Evolutionary conservation across 2,888 invertebrate species (phyloP), one percentile per base, ranked within the genome.

Genomic region (Nymphalis urticae): DNA sequence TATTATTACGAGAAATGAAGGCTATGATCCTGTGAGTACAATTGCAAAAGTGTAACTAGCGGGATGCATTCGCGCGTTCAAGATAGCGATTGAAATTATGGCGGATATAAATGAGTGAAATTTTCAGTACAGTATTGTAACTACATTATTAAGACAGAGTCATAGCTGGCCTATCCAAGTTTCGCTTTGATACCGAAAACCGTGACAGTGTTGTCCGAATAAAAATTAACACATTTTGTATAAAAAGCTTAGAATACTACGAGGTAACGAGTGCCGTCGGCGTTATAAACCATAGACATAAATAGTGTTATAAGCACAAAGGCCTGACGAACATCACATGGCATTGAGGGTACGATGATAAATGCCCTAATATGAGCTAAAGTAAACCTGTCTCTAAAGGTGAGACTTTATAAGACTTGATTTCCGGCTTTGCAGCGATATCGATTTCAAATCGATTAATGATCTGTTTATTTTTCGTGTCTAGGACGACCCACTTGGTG

Each of bases 361-460:
- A 53, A 42, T 47, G 47, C 51, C 66, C 51, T 42, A 16, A 24
- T 16, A 50, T 42, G 51, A 60, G 47, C 47, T 66, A 32, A 47
- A 42, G 42, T 19, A 21, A 17, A 27, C 54, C 17, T 6, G 54
- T n/a, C 32, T 17, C 27, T 32, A 27, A 13, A 13, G 13, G 13
- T 17, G 58, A 58, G 64, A 59, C 50, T 21, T 21, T 36, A 56
- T 62, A 66, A 62, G 62, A 66, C 62, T 66, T 58, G 58, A 42
- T 58, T n/a, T 27, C 24, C 47, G 42, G 62, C 53, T 63, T 53
- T 54, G 66, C 60, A 51, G 48, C 36, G n/a, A 42, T 47, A 62
- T 71, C 64, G 67, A 64, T 68, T 68, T 47, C 47, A 50, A 63
- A 69, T 69, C 65, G 69, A 69, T 69, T 66, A 58, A 58, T 66